Evolutionary conservation across 2,888 invertebrate species (phyloP), one percentile per base, ranked within the genome.

Genomic region (Thymelicus lineola): DNA sequence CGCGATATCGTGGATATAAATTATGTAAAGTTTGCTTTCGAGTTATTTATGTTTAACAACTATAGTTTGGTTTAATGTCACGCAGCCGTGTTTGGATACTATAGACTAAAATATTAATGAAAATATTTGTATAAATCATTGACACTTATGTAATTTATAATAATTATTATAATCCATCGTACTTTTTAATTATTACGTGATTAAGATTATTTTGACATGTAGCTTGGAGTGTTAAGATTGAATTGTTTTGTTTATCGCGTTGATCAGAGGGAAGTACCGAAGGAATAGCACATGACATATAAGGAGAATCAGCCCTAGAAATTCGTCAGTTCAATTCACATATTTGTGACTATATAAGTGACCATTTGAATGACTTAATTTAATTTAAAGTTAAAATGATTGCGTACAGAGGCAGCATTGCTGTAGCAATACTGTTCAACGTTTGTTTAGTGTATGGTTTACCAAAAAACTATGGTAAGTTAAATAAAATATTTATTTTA

Each of bases 401-500:
- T 48, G 48, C 17, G 48, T 1, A 48, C n/a, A 58, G 36, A 35
- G 28, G 20, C 4, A 50, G 20, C 50, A 7, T 50, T 42, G 9
- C 17, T 28, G 9, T 59, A 38, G 48, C 50, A 28, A 53, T 46
- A 36, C 10, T 62, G 14, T 10, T 61, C 12, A 35, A 55, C 17
- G 6, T 55, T 7, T 59, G 7, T 38, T 5, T 67, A 15, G 55
- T 62, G n/a, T 6, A 46, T 10, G 68, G 55, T 35, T 20, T 57
- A 9, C 68, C 68, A 12, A 62, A 46, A 45, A 68, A 46, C 5
- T 46, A 55, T 45, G 61, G 67, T 68, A n/a, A 61, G 67, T 61
- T n/a, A 46, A 57, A 35, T 10, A 35, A 48, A 12, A 46, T 28
- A 28, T 28, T 28, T 28, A 28, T 28, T 28, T 28, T 28, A 28